These are phyloP conservation scores for Bothrops jararaca DNA, from an alignment of 2,113 vertebrate species.

Conservation along the genomic window DNA sequence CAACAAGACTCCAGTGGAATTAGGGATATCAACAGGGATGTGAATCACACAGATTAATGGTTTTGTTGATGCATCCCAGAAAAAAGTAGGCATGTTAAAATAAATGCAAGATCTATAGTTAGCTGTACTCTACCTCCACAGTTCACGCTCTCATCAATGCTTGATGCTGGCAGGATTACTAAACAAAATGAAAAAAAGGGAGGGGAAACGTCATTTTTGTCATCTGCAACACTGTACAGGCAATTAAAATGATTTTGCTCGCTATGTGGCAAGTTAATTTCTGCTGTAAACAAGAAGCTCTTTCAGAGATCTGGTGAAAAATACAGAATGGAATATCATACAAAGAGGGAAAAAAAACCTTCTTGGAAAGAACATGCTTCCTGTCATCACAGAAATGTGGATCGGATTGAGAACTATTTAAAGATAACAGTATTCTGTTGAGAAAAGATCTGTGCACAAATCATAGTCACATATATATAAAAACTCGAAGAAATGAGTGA, in stretches of 20 bases:
- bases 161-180: slow-evolving; percentile 95
- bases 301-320: slow-evolving; percentile 30
- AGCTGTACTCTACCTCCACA: slow-evolving; percentile 85
- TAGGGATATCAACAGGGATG: slow-evolving; percentile 59
- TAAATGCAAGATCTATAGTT: slow-evolving; percentile 58
- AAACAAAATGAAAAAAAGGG: slow-evolving; percentile 55
- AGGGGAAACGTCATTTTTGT: slow-evolving; percentile 48
- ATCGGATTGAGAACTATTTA: not conserved
- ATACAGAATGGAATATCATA: slow-evolving; percentile 25
- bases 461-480: not conserved
- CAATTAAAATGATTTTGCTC: slow-evolving; percentile 46
- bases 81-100: slow-evolving; percentile 54
- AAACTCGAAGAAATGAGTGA: not conserved
- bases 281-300: slow-evolving; percentile 31
- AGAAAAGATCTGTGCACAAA: not conserved
- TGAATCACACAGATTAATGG: slow-evolving; percentile 60
- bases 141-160: slow-evolving; percentile 84
- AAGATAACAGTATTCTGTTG: not conserved
- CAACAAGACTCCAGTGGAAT: slow-evolving; percentile 62
- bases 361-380: slow-evolving; percentile 11
- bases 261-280: slow-evolving; percentile 26
- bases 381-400: not conserved
- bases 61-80: slow-evolving; percentile 56
- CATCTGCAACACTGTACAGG: slow-evolving; percentile 33
- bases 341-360: not conserved